phyloP scores from a whole-genome alignment of 2,113 vertebrate genomes.

The Chamaea fasciata region DNA sequence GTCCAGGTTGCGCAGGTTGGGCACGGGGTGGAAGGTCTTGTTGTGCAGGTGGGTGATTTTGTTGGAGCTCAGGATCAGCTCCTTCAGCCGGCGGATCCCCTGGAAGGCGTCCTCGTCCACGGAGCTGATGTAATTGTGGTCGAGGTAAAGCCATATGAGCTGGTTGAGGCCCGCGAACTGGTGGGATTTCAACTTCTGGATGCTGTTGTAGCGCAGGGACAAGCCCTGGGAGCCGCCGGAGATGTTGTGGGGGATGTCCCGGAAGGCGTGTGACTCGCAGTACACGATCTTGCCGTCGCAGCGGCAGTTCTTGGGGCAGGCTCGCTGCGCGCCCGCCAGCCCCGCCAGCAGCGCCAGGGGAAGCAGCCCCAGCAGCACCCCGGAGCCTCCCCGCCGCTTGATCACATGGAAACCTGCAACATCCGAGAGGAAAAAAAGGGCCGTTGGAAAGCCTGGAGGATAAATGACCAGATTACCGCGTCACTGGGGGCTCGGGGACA shows the following conservation, averaged over 20 bases:
- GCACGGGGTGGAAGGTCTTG: constrained; percentile 89
- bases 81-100: constrained; percentile 92
- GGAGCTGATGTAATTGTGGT: constrained; percentile 91
- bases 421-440: constrained; percentile 50
- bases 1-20: constrained; percentile 96
- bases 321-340: constrained; percentile 83
- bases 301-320: constrained; percentile 91
- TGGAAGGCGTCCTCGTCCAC: constrained; percentile 93
- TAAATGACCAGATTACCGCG: neutral
- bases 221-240: constrained; percentile 92
- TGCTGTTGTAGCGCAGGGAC: constrained; percentile 95
- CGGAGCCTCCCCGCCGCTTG: constrained; percentile 78
- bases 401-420: constrained; percentile 72
- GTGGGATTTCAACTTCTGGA: constrained; percentile 86
- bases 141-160: constrained; percentile 96
- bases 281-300: constrained; percentile 98
- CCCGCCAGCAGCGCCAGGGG: constrained; percentile 77
- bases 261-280: constrained; percentile 94
- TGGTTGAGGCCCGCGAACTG: constrained; percentile 94
- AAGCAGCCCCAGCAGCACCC: constrained; percentile 80
- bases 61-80: constrained; percentile 96
- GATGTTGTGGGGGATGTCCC: constrained; percentile 92
- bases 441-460: constrained; percentile 14
- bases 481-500: neutral
- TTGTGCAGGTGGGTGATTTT: constrained; percentile 90